Percentiles rank a stretch among this genome's conserved stretches.
phyloP scores from a whole-genome alignment of 2,113 vertebrate genomes.

The Epinephelus fuscoguttatus region DNA sequence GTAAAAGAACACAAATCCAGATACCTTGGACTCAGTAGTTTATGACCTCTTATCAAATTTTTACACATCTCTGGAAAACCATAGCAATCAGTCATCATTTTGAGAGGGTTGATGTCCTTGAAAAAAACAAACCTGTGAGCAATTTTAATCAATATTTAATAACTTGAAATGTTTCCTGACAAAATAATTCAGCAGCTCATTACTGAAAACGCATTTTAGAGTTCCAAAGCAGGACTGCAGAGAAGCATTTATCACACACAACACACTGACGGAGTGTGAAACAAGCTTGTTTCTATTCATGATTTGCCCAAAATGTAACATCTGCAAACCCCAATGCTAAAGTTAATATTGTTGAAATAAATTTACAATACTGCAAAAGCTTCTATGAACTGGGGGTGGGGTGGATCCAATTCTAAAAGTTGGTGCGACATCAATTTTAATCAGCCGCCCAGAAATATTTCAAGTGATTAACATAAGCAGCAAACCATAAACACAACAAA shows the following conservation, averaged over 20 bases:
- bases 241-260: neutral
- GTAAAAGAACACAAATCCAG: neutral
- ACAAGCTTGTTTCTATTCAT: neutral
- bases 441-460: conserved; percentile 18
- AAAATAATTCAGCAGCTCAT: conserved; percentile 47
- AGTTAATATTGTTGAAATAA: neutral
- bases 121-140: conserved; percentile 12
- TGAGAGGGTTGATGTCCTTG: neutral
- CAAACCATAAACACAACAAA: conserved; percentile 36
- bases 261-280: neutral
- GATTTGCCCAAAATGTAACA: neutral
- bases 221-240: conserved; percentile 13
- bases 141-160: conserved; percentile 56
- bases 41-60: neutral
- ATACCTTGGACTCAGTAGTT: neutral
- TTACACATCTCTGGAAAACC: neutral
- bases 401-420: neutral
- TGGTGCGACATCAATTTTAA: conserved; percentile 29
- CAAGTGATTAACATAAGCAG: conserved; percentile 13
- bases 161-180: conserved; percentile 47
- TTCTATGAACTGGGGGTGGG: neutral
- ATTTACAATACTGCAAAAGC: neutral
- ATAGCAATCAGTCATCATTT: neutral
- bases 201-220: conserved; percentile 49
- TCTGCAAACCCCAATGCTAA: neutral